Evolutionary conservation across 2,888 invertebrate species (phyloP), one percentile per base, ranked within the genome.

Genomic region (Eucera pruinosa): DNA sequence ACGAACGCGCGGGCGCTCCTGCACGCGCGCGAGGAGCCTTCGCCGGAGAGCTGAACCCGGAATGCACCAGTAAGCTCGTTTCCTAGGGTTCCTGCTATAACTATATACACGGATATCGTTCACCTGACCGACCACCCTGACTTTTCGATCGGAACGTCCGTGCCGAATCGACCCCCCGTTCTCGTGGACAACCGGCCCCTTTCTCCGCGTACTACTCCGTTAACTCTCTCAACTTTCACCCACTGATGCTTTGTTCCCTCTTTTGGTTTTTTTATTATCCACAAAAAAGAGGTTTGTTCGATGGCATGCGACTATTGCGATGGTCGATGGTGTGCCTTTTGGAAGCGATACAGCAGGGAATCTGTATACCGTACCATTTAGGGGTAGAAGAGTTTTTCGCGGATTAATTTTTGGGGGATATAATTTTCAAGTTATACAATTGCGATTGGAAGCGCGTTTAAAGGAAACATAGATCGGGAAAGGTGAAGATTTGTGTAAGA

Each of bases 1-100:
- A 83, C 87, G 88, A 87, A 86, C 87, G 87, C 84, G 85, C 85
- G 86, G 80, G 81, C 82, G 83, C 83, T 80, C 78, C 75, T 83
- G 81, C 83, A 83, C 85, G 86, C 84, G 85, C 85, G 78, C 83
- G 84, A 84, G 84, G 79, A 81, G 76, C 83, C 81, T 83, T 84
- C 82, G 84, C 82, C 83, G 71, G 82, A 80, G 82, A 74, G 83
- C 70, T 75, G 81, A 84, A 73, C 81, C 84, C 66, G 71, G 83
- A 83, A 85, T 84, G 79, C 86, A 85, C 76, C 83, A 79, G 79
- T 85, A 83, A 85, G 74, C 86, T 85, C 77, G 86, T 85, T 84
- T 83, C 84, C 85, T 84, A 77, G 78, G 82, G 82, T 84, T 75
- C 81, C 82, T 78, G 68, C 48, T 72, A 76, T 84, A 78, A 84